phyloP scores from a whole-genome alignment of 2,113 vertebrate species.

The Festucalex cinctus region DNA sequence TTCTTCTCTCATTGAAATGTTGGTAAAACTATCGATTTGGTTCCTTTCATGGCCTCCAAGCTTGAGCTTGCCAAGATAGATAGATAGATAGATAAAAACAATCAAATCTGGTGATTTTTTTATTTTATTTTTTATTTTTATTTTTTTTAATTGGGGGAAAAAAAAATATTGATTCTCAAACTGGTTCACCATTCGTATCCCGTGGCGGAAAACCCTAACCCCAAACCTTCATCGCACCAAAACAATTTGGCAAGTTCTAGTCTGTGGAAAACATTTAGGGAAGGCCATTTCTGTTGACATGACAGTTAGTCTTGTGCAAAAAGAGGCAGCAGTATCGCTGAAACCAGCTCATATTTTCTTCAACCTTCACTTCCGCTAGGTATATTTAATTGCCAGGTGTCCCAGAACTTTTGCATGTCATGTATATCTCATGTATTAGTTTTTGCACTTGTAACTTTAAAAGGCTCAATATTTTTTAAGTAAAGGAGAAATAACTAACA shows the following conservation, averaged over 20 bases:
- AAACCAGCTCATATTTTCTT: background rate
- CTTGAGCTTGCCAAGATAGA: background rate
- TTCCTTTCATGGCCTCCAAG: background rate
- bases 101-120: too few species aligned
- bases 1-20: slow-evolving; percentile 8
- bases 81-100: too few species aligned
- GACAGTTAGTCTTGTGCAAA: background rate
- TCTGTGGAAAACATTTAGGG: background rate
- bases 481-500: background rate
- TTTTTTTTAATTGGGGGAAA: too few species aligned
- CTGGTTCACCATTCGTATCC: too few species aligned
- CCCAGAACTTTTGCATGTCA: background rate
- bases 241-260: background rate
- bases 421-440: background rate
- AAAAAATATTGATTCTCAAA: too few species aligned
- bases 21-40: background rate
- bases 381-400: background rate
- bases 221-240: background rate
- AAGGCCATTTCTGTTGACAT: background rate
- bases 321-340: background rate
- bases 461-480: background rate
- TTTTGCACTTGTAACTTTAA: background rate
- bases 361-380: background rate
- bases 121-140: too few species aligned
- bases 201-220: background rate